phyloP scores from a whole-genome alignment of 1,140 invertebrate genomes.

The Drosophila nannoptera region DNA sequence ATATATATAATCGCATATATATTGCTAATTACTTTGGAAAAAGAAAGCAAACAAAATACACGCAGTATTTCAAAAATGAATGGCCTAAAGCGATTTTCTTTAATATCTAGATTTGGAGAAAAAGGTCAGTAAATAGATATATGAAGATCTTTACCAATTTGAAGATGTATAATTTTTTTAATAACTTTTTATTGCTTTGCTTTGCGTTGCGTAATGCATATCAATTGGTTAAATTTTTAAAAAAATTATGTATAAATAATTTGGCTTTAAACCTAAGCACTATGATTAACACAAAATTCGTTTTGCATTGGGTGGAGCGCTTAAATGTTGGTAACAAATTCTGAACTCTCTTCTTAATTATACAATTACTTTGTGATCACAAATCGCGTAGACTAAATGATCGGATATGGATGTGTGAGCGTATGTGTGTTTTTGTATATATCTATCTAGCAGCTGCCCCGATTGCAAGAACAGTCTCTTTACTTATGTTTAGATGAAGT shows the following conservation, averaged over 20 bases:
- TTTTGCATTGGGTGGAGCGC: constrained; percentile 37
- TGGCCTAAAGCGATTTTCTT: neutral
- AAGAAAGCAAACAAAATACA: constrained; percentile 29
- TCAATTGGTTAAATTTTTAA: constrained; percentile 46
- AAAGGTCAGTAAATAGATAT: constrained; percentile 25
- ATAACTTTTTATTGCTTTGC: constrained; percentile 26
- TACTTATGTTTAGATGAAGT: constrained; percentile 20
- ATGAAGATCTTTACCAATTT: constrained; percentile 8
- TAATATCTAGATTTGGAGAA: neutral
- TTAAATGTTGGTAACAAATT: constrained; percentile 54
- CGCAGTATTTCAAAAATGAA: constrained; percentile 18
- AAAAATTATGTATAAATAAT: constrained; percentile 63
- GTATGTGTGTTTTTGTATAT: neutral
- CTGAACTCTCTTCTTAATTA: constrained; percentile 35
- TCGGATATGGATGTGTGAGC: constrained; percentile 21
- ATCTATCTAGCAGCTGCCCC: constrained; percentile 15
- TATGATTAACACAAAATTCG: constrained; percentile 52
- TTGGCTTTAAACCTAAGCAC: constrained; percentile 66
- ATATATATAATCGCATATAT: constrained; percentile 43
- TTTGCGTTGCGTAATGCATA: constrained; percentile 46
- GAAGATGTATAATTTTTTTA: constrained; percentile 45
- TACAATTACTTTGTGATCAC: constrained; percentile 35
- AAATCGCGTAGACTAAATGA: constrained; percentile 32
- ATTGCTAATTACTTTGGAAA: constrained; percentile 44
- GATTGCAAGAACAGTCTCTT: constrained; percentile 37